A percentile compares a stretch with the other conserved stretches of the same genome.
Evolutionary conservation across 2,888 invertebrate species (phyloP).

Genomic region (Apotomis capreana): DNA sequence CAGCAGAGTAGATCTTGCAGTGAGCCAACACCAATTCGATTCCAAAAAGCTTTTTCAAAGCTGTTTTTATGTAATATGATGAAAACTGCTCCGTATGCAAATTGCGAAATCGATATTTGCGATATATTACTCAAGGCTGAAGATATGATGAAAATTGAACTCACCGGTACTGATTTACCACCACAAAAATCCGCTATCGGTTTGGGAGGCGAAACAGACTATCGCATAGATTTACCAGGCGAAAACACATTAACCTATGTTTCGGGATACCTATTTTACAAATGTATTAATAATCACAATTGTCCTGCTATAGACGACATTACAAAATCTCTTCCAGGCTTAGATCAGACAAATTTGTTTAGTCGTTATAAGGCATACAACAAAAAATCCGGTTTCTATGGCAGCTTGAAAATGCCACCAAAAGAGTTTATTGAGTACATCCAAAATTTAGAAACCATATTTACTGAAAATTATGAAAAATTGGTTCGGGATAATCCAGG

Average conservation of each 20-base stretch:
- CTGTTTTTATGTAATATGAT: conserved; percentile 40
- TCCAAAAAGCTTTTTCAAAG: conserved; percentile 42
- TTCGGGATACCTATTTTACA: conserved; percentile 38
- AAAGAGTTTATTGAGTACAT: conserved; percentile 29
- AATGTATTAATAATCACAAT: conserved; percentile 32
- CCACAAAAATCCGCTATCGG: neutral
- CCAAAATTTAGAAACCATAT: conserved; percentile 24
- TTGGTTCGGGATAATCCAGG: conserved; percentile 15
- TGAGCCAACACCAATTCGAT: conserved; percentile 42
- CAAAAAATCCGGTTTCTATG: conserved; percentile 25
- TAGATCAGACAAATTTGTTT: neutral
- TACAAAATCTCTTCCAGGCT: conserved; percentile 7
- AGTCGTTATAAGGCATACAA: conserved; percentile 20
- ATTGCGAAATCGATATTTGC: conserved; percentile 34
- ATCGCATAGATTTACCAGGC: conserved; percentile 40
- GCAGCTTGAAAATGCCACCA: conserved; percentile 30
- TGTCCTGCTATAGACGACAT: neutral
- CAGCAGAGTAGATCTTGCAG: conserved; percentile 38
- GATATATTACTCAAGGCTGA: conserved; percentile 36
- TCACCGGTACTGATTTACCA: neutral
- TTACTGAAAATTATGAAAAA: conserved; percentile 20
- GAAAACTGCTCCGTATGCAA: conserved; percentile 33
- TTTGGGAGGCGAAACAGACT: conserved; percentile 37
- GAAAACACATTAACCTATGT: conserved; percentile 40
- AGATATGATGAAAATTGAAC: conserved; percentile 18